phyloP scores from a whole-genome alignment of 2,797 vertebrate species.

The Novumbra hubbsi region DNA sequence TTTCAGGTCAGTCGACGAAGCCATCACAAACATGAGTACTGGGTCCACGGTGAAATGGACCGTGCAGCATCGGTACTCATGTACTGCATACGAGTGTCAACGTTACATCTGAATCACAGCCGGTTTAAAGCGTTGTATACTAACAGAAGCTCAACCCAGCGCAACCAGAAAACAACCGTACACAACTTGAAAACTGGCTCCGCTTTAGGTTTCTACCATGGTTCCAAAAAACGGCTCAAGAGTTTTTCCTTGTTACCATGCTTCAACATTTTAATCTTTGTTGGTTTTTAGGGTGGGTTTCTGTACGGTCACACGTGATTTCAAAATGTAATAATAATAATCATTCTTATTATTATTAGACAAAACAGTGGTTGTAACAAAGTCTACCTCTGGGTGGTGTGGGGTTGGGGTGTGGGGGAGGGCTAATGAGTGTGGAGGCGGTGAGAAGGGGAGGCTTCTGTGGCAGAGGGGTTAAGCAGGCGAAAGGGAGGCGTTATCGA shows the following conservation, averaged over 20 bases:
- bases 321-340: conserved; percentile 10
- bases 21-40: not conserved
- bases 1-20: not conserved
- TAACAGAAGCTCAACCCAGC: not conserved
- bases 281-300: too few species aligned
- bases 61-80: too few species aligned
- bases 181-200: too few species aligned
- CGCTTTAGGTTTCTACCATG: too few species aligned
- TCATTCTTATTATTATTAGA: conserved; percentile 16
- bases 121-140: too few species aligned
- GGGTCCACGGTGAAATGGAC: too few species aligned
- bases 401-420: conserved; percentile 1
- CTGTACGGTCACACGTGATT: too few species aligned
- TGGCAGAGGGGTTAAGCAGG: conserved; percentile 36
- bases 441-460: conserved; percentile 7
- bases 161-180: not conserved
- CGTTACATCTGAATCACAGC: too few species aligned
- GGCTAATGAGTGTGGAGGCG: not conserved
- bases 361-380: conserved; percentile 15
- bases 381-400: conserved; percentile 21
- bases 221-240: too few species aligned
- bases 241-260: too few species aligned
- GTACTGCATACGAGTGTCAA: too few species aligned
- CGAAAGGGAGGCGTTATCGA: conserved; percentile 21
- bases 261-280: too few species aligned